These are phyloP conservation scores for Pogonocherus hispidulus DNA, from an alignment of 2,888 invertebrate genomes.

Conservation along the genomic window DNA sequence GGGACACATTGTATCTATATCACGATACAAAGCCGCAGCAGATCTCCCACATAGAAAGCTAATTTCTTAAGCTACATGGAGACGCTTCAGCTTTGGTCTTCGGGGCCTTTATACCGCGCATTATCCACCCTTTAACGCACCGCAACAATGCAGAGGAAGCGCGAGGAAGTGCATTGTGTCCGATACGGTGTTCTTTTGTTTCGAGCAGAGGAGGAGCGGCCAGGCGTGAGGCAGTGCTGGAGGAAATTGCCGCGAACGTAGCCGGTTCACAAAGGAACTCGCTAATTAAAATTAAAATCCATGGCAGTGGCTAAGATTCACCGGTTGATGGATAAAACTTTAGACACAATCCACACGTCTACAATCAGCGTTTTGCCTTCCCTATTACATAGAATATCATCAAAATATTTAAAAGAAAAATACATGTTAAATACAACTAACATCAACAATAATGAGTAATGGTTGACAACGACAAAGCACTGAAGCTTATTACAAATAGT, in stretches of 20 bases:
- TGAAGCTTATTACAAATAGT: too few species aligned
- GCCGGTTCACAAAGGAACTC: slow-evolving; percentile 60
- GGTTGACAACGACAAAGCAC: too few species aligned
- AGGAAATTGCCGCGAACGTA: slow-evolving; percentile 68
- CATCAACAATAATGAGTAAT: too few species aligned
- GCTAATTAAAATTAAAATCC: slow-evolving; percentile 68
- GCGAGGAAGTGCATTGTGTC: slow-evolving; percentile 68
- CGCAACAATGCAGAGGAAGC: slow-evolving; percentile 69
- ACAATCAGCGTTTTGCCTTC: too few species aligned
- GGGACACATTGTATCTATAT: too few species aligned
- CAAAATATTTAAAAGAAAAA: too few species aligned
- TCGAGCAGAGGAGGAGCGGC: slow-evolving; percentile 63
- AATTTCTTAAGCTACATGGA: slow-evolving; percentile 41
- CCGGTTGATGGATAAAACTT: not conserved
- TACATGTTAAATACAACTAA: too few species aligned
- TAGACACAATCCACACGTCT: too few species aligned
- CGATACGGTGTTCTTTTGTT: slow-evolving; percentile 65
- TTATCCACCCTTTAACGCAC: slow-evolving; percentile 70
- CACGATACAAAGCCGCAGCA: too few species aligned
- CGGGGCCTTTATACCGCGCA: slow-evolving; percentile 61
- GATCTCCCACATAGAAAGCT: slow-evolving; percentile 15
- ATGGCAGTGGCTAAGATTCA: not conserved
- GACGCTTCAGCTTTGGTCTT: slow-evolving; percentile 27
- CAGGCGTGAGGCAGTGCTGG: slow-evolving; percentile 64
- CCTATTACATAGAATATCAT: too few species aligned